These are phyloP conservation scores for Osmerus eperlanus DNA, from an alignment of 2,113 vertebrate species.

Conservation along the genomic window DNA sequence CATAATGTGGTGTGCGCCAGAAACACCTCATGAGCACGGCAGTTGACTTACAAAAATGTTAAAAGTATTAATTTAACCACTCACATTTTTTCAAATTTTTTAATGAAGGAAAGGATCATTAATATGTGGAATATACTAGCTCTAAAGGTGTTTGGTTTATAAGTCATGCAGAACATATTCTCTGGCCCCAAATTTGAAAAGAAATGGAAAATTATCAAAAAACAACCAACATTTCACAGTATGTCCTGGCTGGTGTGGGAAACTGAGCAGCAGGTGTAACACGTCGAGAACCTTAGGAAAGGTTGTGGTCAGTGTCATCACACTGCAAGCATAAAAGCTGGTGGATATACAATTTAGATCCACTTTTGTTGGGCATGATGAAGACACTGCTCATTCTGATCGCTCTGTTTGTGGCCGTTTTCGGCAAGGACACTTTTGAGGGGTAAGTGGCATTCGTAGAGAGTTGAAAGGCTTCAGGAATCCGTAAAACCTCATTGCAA, in stretches of 20 bases:
- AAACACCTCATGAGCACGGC: too few species aligned
- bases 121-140: too few species aligned
- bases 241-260: constrained; percentile 47
- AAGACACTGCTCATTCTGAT: constrained; percentile 66
- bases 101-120: too few species aligned
- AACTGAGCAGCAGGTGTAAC: constrained; percentile 47
- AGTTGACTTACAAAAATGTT: too few species aligned
- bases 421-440: constrained; percentile 72
- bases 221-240: background rate
- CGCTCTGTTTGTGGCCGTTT: constrained; percentile 53
- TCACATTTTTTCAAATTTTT: too few species aligned
- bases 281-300: constrained; percentile 33
- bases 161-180: too few species aligned
- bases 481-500: too few species aligned
- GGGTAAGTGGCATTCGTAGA: constrained; percentile 74
- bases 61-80: too few species aligned
- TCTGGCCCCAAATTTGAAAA: background rate
- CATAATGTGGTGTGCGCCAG: too few species aligned
- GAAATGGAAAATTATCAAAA: background rate
- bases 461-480: background rate
- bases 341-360: background rate
- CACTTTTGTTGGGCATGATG: constrained; percentile 66
- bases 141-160: too few species aligned
- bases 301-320: constrained; percentile 31
- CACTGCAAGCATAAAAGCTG: constrained; percentile 36